Percentiles rank a stretch among this genome's conserved stretches.
Conservation (phyloP, 2,113 vertebrate species). For the Nymphicus hollandicus region DNA sequence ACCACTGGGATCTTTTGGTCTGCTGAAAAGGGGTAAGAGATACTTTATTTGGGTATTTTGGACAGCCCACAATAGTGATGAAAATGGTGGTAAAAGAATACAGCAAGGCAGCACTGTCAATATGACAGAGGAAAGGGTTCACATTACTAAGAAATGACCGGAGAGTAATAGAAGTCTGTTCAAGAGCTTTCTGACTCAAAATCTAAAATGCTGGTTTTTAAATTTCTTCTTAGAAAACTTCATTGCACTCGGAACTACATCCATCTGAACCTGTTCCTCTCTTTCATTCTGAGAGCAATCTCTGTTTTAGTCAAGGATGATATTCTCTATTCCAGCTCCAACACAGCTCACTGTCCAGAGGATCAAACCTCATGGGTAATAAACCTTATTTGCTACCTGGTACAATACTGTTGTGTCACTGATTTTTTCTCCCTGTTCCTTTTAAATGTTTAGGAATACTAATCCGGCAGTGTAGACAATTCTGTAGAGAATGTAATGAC, state of each 20-base stretch:
- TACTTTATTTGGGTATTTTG: not conserved
- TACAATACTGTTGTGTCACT: not conserved
- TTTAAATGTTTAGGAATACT: not conserved
- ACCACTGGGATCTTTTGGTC: not conserved
- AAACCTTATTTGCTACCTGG: not conserved
- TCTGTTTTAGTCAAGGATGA: constrained; percentile 88
- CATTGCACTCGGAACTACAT: constrained; percentile 94
- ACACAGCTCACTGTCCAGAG: constrained; percentile 70
- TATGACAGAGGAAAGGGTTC: not conserved
- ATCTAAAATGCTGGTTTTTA: constrained; percentile 5
- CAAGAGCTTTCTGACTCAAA: not conserved
- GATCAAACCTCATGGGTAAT: constrained; percentile 76
- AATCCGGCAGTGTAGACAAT: not conserved
- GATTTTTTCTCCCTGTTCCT: not conserved
- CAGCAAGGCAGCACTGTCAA: not conserved
- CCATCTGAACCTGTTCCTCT: constrained; percentile 93
- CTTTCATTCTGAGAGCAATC: constrained; percentile 89
- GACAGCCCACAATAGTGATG: not conserved
- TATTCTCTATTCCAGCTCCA: constrained; percentile 80
- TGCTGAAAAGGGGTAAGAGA: not conserved
- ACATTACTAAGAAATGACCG: not conserved
- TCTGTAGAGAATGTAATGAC: not conserved
- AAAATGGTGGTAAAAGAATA: not conserved
- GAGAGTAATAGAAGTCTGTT: not conserved
- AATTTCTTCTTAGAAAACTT: constrained; percentile 80